Evolutionary conservation across 2,888 invertebrate genomes (phyloP).

Genomic region (Barypeithes pellucidus): DNA sequence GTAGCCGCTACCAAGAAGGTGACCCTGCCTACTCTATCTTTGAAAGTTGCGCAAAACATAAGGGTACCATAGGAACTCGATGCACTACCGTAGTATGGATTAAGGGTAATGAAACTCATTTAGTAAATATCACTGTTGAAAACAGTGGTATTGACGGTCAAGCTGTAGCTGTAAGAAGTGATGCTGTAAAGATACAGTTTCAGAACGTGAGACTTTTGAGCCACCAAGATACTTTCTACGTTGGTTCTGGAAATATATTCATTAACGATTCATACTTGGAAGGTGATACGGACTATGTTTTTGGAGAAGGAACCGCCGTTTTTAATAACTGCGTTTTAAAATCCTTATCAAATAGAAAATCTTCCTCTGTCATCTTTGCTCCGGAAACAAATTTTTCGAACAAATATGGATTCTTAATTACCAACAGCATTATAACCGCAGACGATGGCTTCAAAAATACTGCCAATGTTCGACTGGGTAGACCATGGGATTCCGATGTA

Average conservation of each 20-base stretch:
- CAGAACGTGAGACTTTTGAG: conserved; percentile 18
- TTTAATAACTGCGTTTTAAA: conserved; percentile 24
- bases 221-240: conserved; percentile 28
- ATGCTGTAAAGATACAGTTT: conserved; percentile 8
- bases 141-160: conserved; percentile 15
- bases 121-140: conserved; percentile 20
- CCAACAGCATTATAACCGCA: conserved; percentile 21
- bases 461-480: neutral
- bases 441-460: conserved; percentile 6
- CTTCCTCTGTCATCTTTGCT: conserved; percentile 16
- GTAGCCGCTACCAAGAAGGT: conserved; percentile 25
- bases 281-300: conserved; percentile 30
- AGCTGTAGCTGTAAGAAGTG: conserved; percentile 29
- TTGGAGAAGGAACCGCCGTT: conserved; percentile 21
- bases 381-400: conserved; percentile 17
- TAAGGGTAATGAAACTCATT: neutral
- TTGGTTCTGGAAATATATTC: conserved; percentile 20
- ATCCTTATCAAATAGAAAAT: conserved; percentile 1
- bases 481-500: conserved; percentile 21
- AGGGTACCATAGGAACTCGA: conserved; percentile 24
- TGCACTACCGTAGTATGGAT: conserved; percentile 16
- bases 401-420: conserved; percentile 19
- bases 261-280: conserved; percentile 25
- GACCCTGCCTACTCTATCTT: conserved; percentile 32
- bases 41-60: conserved; percentile 3